Evolutionary conservation across 1,140 invertebrate species (phyloP).

Genomic region (Panagrolaimus sp.): DNA sequence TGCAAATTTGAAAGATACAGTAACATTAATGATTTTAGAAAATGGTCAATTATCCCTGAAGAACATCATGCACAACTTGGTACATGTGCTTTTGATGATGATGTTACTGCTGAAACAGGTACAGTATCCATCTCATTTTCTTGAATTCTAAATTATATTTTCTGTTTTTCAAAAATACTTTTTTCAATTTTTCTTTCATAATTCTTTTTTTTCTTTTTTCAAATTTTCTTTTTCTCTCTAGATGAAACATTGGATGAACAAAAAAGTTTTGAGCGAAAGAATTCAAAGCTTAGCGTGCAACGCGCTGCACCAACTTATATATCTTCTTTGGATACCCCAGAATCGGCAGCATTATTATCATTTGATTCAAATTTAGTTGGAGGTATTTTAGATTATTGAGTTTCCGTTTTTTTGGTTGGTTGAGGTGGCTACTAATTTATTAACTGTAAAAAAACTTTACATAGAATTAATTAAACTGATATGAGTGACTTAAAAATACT

Average conservation of each 20-base stretch:
- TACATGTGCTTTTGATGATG: slow-evolving; percentile 33
- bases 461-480: too few species aligned
- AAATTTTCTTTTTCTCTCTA: background rate
- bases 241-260: slow-evolving; percentile 19
- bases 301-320: slow-evolving; percentile 18
- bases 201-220: background rate
- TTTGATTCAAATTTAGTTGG: slow-evolving; percentile 2
- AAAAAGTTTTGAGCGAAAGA: slow-evolving; percentile 22
- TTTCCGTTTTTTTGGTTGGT: background rate
- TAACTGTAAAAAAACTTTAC: too few species aligned
- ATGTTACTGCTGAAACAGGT: slow-evolving; percentile 18
- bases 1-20: background rate
- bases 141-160: background rate
- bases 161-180: background rate
- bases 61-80: slow-evolving; percentile 50
- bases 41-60: slow-evolving; percentile 48
- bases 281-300: slow-evolving; percentile 26
- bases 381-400: background rate
- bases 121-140: slow-evolving; percentile 14
- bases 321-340: slow-evolving; percentile 19
- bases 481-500: too few species aligned
- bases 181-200: too few species aligned
- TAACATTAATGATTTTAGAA: slow-evolving; percentile 30
- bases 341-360: background rate
- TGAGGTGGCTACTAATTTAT: background rate